Base-by-base conservation (phyloP, 2,888 invertebrate genomes). In the Malthinus seriepunctatus region DNA sequence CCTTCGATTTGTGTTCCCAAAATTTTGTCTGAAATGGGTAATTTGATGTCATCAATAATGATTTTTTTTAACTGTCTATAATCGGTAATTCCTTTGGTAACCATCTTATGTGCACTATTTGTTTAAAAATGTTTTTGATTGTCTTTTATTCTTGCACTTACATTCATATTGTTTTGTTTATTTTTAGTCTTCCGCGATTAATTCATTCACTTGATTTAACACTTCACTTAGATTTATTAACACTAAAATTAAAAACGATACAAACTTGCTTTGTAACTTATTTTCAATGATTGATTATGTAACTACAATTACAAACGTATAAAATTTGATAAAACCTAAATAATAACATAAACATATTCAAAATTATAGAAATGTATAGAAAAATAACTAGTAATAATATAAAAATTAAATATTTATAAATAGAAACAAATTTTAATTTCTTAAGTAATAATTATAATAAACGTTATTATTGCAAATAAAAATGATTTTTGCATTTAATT, bases 91-190 rank as follows among this genome's bases (percentile, higher is more conserved):
- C 67, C n/a, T n/a, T 3, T 65, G 32, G 38, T 67, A 70, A 38
- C 71, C 73, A 73, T 15, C 62, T 52, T 10, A 69, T 60, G 6
- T 59, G 38, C 1, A 70, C 9, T 0, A 70, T 60, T n/a, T 72
- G 64, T 1, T 49, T 9, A 33, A 70, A 71, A 0, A 70, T 15
- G 5, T 32, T 6, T 6, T 63, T 37, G 1, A 71, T 11, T 35
- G 7, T 53, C 35, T 12, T 45, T 14, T 9, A 14, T n/a, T n/a
- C n/a, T 33, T 10, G 39, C 42, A 39, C 42, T 39, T 1, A 14
- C 39, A 9, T n/a, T 14, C 9, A 39, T 15, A 39, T 39, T 39
- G 15, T 39, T 39, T 8, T 39, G n/a, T 3, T 6, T 39, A 8
- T 39, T 39, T 39, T 15, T 11, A 39, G 4, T 39, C 39, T 5